Conservation (phyloP, 2,888 invertebrate genomes). For the Stictocephala bisonia region DNA sequence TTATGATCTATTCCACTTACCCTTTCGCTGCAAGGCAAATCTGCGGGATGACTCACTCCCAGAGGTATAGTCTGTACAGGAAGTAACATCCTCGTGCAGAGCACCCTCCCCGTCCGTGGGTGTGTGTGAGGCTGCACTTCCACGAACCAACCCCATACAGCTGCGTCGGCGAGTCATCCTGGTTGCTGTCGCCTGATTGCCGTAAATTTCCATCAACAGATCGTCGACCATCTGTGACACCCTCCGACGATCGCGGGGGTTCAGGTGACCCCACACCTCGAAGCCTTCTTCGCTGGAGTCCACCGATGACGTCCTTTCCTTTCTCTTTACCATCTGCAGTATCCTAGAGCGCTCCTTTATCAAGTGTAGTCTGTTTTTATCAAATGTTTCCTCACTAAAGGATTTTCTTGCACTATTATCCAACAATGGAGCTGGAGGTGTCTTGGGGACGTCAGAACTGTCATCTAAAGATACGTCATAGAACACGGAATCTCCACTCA, state of each 20-base stretch:
- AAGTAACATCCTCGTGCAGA: conserved; percentile 12
- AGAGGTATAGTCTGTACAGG: conserved; percentile 12
- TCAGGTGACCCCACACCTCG: conserved; percentile 16
- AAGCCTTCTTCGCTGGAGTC: conserved; percentile 23
- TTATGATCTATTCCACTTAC: too few species aligned
- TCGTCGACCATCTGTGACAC: conserved; percentile 41
- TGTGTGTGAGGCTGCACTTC: background rate
- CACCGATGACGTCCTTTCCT: conserved; percentile 1
- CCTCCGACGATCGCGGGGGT: conserved; percentile 15
- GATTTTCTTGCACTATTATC: conserved; percentile 16
- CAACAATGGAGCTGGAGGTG: background rate
- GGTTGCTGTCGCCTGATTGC: background rate
- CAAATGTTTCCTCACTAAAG: conserved; percentile 42
- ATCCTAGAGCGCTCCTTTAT: background rate
- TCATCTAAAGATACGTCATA: conserved; percentile 28
- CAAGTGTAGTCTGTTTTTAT: background rate
- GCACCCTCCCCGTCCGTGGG: too few species aligned
- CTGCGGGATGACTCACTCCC: background rate
- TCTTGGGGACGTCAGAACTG: background rate
- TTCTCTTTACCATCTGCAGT: background rate
- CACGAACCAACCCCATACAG: background rate
- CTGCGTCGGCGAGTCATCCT: conserved; percentile 8
- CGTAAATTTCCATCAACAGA: conserved; percentile 37
- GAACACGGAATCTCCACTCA: conserved; percentile 31
- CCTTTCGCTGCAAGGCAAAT: background rate